Base-by-base conservation (phyloP, 2,113 vertebrate genomes). In the Columba livia region DNA sequence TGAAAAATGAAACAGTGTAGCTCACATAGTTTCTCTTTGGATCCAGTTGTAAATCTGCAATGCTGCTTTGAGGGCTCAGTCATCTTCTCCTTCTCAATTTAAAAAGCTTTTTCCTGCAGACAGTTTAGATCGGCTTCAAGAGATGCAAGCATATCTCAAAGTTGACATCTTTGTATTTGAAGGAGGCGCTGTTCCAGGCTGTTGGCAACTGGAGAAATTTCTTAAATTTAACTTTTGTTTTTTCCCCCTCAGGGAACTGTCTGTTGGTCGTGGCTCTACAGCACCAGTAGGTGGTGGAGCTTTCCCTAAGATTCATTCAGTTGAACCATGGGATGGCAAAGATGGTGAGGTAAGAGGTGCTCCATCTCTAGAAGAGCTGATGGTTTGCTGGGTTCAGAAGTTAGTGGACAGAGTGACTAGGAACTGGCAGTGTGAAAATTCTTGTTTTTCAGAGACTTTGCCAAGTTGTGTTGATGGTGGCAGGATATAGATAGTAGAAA, bases 311-410 rank as follows among this genome's bases (percentile, higher is more conserved):
- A 98, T 99, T 93, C 71, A 98, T 78, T 26, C 95, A 9, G 98
- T 98, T 31, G 99, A 99, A 83, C 90, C 98, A 5, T 99, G 99
- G 99, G 99, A 99, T 40, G 99, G 99, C 84, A 99, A 99, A 97
- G 99, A 99, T 54, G 99, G 99, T 57, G 98, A 99, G 98, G 99
- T 99, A 98, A 98, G 98, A 84, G 42, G 20, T 62, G 14, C 15
- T 94, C 15, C 15, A 11, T 53, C 42, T 90, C 62, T 93, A 19
- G 21, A 38, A 51, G 20, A 28, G 34, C 40, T 47, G 47, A 31
- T 69, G 57, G 31, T 32, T 83, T 90, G 34, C 19, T 32, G 19
- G 20, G 21, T 66, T 91, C 26, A 51, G 61, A 73, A 81, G 34
- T 26, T 42, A 48, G 29, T 21, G 34, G 21, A 32, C 3, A 87